Conservation (phyloP, 2,113 vertebrate species). For the Albula glossodonta region DNA sequence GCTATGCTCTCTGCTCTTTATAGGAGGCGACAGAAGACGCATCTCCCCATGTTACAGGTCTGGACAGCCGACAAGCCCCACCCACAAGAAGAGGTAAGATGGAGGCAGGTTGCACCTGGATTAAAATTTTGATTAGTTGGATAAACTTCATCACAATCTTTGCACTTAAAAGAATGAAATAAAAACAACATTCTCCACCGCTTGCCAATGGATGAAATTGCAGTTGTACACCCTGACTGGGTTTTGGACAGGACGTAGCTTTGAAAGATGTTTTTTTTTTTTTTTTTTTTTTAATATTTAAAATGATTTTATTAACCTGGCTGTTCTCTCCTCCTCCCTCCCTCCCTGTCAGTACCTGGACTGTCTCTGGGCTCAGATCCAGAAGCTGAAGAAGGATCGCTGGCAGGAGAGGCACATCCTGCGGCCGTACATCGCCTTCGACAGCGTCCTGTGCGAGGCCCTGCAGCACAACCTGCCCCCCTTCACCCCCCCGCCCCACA, state of each 20-base stretch:
- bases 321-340: not conserved
- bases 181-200: too few species aligned
- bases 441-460: constrained; percentile 95
- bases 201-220: too few species aligned
- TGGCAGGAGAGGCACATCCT: constrained; percentile 97
- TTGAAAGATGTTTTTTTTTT: too few species aligned
- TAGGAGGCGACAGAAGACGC: constrained; percentile 89
- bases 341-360: constrained; percentile 83
- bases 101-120: not conserved
- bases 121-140: not conserved
- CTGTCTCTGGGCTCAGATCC: constrained; percentile 97
- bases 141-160: not conserved
- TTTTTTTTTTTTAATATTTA: too few species aligned
- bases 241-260: too few species aligned
- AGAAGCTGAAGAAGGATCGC: constrained; percentile 95
- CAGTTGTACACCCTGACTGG: too few species aligned
- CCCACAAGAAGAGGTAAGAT: constrained; percentile 90
- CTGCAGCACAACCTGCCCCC: constrained; percentile 98
- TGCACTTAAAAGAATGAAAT: not conserved
- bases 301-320: too few species aligned
- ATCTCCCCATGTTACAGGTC: constrained; percentile 91
- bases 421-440: constrained; percentile 95
- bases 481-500: constrained; percentile 91
- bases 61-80: constrained; percentile 97
- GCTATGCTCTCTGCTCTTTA: constrained; percentile 27